Percentiles rank a stretch among this genome's conserved stretches.
Conservation (phyloP, 1,140 invertebrate species). For the Pararge aegeria region DNA sequence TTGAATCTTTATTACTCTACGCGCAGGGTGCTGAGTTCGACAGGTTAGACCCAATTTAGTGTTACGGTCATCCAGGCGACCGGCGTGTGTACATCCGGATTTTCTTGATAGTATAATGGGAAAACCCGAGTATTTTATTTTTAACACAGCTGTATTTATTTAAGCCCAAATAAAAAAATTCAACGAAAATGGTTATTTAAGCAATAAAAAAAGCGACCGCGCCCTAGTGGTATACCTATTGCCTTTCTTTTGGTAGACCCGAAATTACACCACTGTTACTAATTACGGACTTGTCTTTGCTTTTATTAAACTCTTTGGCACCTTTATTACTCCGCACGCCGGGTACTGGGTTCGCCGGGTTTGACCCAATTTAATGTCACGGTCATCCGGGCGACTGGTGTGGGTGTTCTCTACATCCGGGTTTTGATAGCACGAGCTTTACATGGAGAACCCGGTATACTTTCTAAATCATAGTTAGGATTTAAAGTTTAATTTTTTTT, state of each 20-base stretch:
- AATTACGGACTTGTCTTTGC: background rate
- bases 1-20: background rate
- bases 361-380: constrained; percentile 13
- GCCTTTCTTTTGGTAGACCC: background rate
- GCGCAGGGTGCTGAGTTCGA: background rate
- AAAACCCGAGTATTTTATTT: no score
- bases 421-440: no score
- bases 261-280: background rate
- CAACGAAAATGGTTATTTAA: no score
- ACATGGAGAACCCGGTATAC: no score
- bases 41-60: constrained; percentile 7
- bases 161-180: no score
- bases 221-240: background rate
- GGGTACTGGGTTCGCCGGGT: background rate
- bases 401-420: no score
- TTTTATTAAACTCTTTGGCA: background rate
- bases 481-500: no score
- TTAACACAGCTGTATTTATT: no score
- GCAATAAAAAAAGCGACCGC: no score
- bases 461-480: no score
- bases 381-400: constrained; percentile 1
- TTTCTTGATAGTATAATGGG: no score
- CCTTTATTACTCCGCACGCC: background rate
- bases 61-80: constrained; percentile 9
- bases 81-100: no score